Evolutionary conservation across 2,888 invertebrate genomes (phyloP).

Genomic region (Leucoma salicis): DNA sequence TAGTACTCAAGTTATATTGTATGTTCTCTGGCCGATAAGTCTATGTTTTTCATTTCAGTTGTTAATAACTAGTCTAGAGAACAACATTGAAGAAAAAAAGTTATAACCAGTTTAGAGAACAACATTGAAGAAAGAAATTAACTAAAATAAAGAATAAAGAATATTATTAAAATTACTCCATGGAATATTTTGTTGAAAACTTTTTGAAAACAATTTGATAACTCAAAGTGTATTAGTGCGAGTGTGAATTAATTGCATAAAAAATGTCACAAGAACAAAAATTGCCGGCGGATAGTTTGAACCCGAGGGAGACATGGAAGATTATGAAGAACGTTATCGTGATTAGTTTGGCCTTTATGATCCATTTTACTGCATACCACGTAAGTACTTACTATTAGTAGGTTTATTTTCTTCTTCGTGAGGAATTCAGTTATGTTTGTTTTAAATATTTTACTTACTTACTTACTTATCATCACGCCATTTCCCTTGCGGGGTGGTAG

Average conservation of each 20-base stretch:
- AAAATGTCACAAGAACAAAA: background rate
- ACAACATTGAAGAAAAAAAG: no score
- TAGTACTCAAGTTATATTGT: no score
- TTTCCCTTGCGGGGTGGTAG: no score
- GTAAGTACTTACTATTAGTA: conserved; percentile 34
- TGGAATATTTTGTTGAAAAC: background rate
- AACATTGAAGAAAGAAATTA: background rate
- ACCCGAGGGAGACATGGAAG: conserved; percentile 53
- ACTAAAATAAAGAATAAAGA: no score
- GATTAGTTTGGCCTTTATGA: conserved; percentile 84
- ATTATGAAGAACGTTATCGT: conserved; percentile 73
- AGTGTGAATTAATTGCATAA: background rate
- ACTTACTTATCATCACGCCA: no score
- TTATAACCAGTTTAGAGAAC: background rate
- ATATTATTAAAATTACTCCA: background rate
- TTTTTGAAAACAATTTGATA: no score
- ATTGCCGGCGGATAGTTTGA: background rate
- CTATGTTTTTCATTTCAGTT: no score
- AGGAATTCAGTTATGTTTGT: no score
- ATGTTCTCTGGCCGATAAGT: no score
- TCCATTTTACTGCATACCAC: conserved; percentile 84
- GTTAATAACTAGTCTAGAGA: no score
- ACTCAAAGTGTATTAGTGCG: background rate
- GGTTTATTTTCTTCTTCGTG: no score
- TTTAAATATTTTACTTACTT: no score